Percentiles rank a stretch among this genome's conserved stretches.
Evolutionary conservation across 2,888 invertebrate species (phyloP).

Genomic region (Mayetiola destructor): DNA sequence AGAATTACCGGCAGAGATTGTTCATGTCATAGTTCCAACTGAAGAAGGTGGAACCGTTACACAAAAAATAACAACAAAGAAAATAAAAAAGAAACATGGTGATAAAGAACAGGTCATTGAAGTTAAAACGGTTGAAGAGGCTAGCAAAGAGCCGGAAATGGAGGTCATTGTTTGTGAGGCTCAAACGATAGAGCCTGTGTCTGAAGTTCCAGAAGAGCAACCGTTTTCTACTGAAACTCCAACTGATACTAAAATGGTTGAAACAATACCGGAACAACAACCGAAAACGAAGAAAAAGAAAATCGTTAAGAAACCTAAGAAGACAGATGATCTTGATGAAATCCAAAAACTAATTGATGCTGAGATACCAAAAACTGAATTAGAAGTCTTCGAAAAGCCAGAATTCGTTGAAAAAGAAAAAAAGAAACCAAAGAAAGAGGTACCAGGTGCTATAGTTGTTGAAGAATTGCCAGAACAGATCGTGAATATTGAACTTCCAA

Average conservation of each 20-base stretch:
- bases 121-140: conserved; percentile 27
- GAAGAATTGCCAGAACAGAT: conserved; percentile 27
- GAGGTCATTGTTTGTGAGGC: conserved; percentile 27
- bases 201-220: neutral
- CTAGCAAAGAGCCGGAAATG: conserved; percentile 30
- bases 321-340: conserved; percentile 19
- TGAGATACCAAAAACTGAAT: conserved; percentile 28
- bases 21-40: conserved; percentile 21
- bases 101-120: conserved; percentile 26
- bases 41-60: conserved; percentile 30
- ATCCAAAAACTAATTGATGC: conserved; percentile 16
- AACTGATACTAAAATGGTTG: neutral
- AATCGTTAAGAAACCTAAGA: conserved; percentile 21
- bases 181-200: neutral
- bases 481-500: conserved; percentile 20
- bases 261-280: conserved; percentile 19
- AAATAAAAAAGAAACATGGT: conserved; percentile 18
- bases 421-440: conserved; percentile 22
- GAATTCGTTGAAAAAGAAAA: conserved; percentile 27
- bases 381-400: conserved; percentile 32
- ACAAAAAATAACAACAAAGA: conserved; percentile 23
- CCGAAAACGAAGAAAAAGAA: conserved; percentile 24
- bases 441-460: conserved; percentile 18
- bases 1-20: conserved; percentile 25
- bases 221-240: neutral